Conservation (phyloP, 2,113 vertebrate genomes). For the Alectura lathami region DNA sequence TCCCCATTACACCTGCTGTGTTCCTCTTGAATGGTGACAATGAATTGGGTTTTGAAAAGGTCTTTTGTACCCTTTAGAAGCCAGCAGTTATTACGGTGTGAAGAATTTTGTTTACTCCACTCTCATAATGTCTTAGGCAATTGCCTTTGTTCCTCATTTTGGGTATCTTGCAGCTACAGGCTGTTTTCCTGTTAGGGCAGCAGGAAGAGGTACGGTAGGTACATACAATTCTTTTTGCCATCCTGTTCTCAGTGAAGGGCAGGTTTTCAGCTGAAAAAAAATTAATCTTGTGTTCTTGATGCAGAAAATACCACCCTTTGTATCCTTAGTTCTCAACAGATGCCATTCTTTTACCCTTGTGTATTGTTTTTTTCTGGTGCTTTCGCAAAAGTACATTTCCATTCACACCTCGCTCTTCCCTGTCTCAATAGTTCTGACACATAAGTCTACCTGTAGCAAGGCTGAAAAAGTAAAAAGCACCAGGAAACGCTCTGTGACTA, state of each 20-base stretch:
- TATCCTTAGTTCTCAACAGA: rapidly evolving
- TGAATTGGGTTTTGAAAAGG: background rate
- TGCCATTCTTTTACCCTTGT: background rate
- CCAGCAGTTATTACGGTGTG: background rate
- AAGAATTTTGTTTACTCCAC: background rate
- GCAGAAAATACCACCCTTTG: background rate
- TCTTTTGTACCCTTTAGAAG: background rate
- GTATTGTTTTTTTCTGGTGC: background rate
- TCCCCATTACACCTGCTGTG: background rate
- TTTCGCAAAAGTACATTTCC: background rate
- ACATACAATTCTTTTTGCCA: background rate
- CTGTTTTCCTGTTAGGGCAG: background rate
- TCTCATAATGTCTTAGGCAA: background rate
- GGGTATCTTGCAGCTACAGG: background rate
- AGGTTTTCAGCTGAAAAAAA: background rate
- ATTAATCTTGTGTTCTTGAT: rapidly evolving
- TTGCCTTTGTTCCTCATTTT: background rate
- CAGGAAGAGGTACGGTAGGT: background rate
- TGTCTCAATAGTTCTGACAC: rapidly evolving
- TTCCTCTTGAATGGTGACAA: background rate
- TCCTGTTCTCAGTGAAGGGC: background rate
- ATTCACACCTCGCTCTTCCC: background rate
- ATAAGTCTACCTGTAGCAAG: background rate
- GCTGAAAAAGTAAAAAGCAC: background rate
- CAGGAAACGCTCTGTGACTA: background rate